Base-by-base conservation (phyloP, 2,888 invertebrate genomes). In the Ormyrus thymus region DNA sequence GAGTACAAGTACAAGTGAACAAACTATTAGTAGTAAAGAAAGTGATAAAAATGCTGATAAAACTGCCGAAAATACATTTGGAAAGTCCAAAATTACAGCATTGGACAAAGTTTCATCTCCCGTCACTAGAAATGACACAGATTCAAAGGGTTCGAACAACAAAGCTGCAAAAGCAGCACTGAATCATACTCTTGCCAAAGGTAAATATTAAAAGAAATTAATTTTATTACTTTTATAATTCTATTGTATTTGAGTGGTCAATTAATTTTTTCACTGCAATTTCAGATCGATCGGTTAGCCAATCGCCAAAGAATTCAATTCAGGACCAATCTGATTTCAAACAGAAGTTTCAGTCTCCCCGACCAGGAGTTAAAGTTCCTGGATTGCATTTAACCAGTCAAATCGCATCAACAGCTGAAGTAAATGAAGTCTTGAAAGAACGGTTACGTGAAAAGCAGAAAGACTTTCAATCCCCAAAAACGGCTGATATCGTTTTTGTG, bases 401-500 rank as follows among this genome's bases (percentile, higher is more conserved):
- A 82, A 92, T 92, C 68, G 91, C 92, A 1, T 91, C 92, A 0
- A 91, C 91, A 80, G 91, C 91, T 7, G 92, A 93, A 82, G 91
- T 93, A 11, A 91, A 92, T 7, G 90, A 92, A 75, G 92, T 92
- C 81, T 87, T 93, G 45, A 89, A 92, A 72, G 92, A 92, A 81
- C 88, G 92, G 53, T 89, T 91, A 6, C 87, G 90, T 8, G 89
- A 90, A 73, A 90, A 91, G 76, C 91, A 91, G 58, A 90, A 90
- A 79, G 86, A 90, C 69, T 86, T 90, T 48, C 89, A 90, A 53
- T 84, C 87, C 56, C 90, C 90, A 1, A 87, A 87, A n/a, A 89
- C 87, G 2, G 90, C 90, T 6, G 92, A 92, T 75, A 86, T 91
- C 68, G 87, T 91, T 73, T 92, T 93, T 82, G 91, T 92, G 0